Percentiles rank a stretch among this genome's conserved stretches.
phyloP scores from a whole-genome alignment of 92 coral and sea anemone genomes.

The Umimayanthus chanpuru region DNA sequence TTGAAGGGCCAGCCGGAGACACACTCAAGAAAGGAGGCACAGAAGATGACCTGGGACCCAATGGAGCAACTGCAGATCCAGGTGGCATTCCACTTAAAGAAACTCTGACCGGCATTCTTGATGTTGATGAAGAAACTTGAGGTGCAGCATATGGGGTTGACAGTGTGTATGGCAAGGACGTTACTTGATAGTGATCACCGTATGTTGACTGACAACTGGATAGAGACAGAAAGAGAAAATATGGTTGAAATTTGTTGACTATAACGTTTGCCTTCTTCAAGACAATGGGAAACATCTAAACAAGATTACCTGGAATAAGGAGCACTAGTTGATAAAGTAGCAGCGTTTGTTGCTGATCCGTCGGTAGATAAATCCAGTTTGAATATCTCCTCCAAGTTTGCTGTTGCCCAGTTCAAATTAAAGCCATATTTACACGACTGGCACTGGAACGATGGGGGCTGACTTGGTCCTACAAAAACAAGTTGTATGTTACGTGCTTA shows the following conservation, averaged over 20 bases:
- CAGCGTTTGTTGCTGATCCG: not conserved
- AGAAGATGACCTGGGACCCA: conserved; percentile 11
- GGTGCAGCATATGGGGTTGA: conserved; percentile 6
- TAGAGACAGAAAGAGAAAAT: not conserved
- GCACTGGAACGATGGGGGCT: conserved; percentile 98
- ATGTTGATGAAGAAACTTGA: not conserved
- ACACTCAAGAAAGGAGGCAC: conserved; percentile 16
- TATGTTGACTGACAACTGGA: not conserved
- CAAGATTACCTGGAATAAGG: conserved; percentile 3
- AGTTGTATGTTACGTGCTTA: not conserved
- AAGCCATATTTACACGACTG: conserved; percentile 91
- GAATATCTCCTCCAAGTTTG: conserved; percentile 91
- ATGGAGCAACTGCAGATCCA: not conserved
- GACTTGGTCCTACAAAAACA: conserved; percentile 72
- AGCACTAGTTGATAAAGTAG: not conserved
- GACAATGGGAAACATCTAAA: not conserved
- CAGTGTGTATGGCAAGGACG: not conserved
- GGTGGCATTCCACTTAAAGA: not conserved
- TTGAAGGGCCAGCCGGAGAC: not conserved
- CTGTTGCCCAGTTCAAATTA: conserved; percentile 94
- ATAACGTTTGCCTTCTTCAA: not conserved
- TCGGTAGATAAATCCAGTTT: conserved; percentile 55
- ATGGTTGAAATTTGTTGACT: not conserved
- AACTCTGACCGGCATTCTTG: not conserved
- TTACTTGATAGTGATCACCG: not conserved